Base-by-base conservation (phyloP, 2,797 vertebrate species). In the Zenarchopterus dispar region DNA sequence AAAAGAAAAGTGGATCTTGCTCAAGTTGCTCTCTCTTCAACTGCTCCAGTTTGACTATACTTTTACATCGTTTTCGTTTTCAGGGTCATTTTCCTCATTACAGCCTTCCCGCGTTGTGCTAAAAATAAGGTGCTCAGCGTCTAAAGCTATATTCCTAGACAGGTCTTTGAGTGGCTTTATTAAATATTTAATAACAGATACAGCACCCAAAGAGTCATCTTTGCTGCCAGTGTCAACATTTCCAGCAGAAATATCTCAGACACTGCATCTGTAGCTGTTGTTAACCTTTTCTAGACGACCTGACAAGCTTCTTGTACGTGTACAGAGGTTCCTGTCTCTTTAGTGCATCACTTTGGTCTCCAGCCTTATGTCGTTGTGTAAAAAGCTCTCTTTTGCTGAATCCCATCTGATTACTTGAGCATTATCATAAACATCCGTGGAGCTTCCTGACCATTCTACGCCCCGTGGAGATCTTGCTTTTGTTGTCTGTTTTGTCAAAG, bases 1-100 rank as follows among this genome's bases (percentile, higher is more conserved):
- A 94, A 91, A 95, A 96, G 87, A 96, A 95, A 4, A 94, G 93
- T 59, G 92, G 93, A 89, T 96, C 95, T 58, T 54, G 71, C 86
- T 95, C 93, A 4, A 91, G 90, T 89, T 93, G 89, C 78, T 94
- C 94, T 19, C 88, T 91, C 88, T 95, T 94, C 82, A 91, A 89
- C 81, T 92, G 92, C 86, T 95, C 92, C 88, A 93, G 93, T 93
- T 96, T 94, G 91, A 91, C 92, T 91, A 78, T n/a, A n/a, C n/a
- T n/a, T n/a, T n/a, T n/a, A 72, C 79, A 70, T 19, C 66, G 88
- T 93, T 92, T 85, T 90, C 91, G 78, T 95, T 92, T 94, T 94
- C 90, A 79, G 93, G 93, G 81, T 94, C 95, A 90, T 88, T 87
- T 68, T 90, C 93, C 84, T 94, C 95, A 86, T 94, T 91, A 92